Conservation (phyloP, 92 coral and sea anemone species). For the Isaurus tuberculatus region DNA sequence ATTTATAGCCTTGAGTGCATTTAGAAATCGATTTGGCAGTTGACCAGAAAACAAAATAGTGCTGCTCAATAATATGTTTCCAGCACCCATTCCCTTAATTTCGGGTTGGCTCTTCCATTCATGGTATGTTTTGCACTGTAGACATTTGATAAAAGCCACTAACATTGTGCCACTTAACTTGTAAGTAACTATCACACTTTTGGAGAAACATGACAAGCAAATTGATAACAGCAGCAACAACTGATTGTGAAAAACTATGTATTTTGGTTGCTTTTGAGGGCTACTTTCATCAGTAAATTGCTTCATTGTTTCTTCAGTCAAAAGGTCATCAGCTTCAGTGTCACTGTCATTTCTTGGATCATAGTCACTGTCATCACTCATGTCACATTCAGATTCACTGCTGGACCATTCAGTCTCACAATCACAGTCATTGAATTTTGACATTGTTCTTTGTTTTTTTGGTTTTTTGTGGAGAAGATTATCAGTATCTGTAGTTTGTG, state of each 20-base stretch:
- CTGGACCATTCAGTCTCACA: background rate
- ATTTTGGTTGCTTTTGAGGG: conserved; percentile 23
- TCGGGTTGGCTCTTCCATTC: conserved; percentile 35
- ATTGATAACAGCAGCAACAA: conserved; percentile 10
- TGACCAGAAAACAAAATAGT: conserved; percentile 9
- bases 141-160: background rate
- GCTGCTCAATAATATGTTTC: conserved; percentile 19
- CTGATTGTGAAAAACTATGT: conserved; percentile 35
- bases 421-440: background rate
- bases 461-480: background rate
- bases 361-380: conserved; percentile 6
- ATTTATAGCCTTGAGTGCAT: background rate
- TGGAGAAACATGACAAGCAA: conserved; percentile 13
- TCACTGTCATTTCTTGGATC: conserved; percentile 4
- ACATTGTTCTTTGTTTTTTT: background rate
- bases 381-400: background rate
- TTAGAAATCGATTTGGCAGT: background rate
- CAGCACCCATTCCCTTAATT: conserved; percentile 7
- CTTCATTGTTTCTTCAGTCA: background rate
- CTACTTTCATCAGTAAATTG: conserved; percentile 4
- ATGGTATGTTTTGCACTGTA: conserved; percentile 14
- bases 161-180: background rate
- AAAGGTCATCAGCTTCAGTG: conserved; percentile 1
- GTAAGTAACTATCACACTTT: background rate
- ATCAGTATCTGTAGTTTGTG: background rate